A percentile compares a stretch with the other conserved stretches of the same genome.
phyloP scores from a whole-genome alignment of 2,113 vertebrate species.

The Protomyctophum bolini region DNA sequence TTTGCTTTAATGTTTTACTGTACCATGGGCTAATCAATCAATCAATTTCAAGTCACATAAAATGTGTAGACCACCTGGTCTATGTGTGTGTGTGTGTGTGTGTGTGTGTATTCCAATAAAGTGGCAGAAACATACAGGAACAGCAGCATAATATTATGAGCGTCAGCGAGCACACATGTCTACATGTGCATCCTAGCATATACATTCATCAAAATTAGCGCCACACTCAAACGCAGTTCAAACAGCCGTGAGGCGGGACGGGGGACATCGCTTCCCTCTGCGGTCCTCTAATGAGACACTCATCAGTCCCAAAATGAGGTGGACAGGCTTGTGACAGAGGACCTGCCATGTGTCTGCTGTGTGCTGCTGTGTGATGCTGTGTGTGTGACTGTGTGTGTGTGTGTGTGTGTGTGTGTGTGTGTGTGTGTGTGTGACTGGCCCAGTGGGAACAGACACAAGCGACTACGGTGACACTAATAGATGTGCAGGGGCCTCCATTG shows the following conservation, averaged over 20 bases:
- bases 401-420: conserved; percentile 48
- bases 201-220: conserved; percentile 38
- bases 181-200: background rate
- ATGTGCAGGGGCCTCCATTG: conserved; percentile 51
- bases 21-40: too few species aligned
- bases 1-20: too few species aligned
- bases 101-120: too few species aligned
- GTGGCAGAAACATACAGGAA: too few species aligned
- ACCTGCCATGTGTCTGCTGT: conserved; percentile 44
- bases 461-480: conserved; percentile 64
- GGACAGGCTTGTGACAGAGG: conserved; percentile 57
- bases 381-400: conserved; percentile 32
- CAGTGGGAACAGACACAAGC: conserved; percentile 50
- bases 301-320: conserved; percentile 59
- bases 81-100: too few species aligned
- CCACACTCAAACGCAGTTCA: conserved; percentile 16
- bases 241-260: conserved; percentile 35
- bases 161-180: background rate
- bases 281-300: conserved; percentile 60
- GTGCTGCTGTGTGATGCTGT: conserved; percentile 37
- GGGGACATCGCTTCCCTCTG: conserved; percentile 25
- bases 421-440: conserved; percentile 41
- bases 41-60: too few species aligned
- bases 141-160: background rate
- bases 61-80: too few species aligned